These are phyloP conservation scores for Drosophila funebris DNA, from an alignment of 1,140 invertebrate genomes.

Conservation along the genomic window DNA sequence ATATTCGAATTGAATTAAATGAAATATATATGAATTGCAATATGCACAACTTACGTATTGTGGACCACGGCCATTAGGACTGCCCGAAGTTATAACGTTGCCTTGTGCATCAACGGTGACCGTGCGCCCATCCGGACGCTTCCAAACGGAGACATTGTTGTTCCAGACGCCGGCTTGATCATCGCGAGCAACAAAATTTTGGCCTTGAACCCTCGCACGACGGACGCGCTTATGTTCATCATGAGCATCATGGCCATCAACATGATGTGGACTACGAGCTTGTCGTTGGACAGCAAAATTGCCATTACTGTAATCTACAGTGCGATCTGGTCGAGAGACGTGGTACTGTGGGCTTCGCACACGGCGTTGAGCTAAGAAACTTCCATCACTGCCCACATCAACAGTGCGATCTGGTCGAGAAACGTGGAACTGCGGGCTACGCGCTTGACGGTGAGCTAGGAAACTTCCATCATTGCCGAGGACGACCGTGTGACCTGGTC, in stretches of 20 bases:
- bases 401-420: slow-evolving; percentile 39
- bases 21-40: not conserved
- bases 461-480: slow-evolving; percentile 7
- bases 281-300: slow-evolving; percentile 29
- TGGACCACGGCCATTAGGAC: slow-evolving; percentile 37
- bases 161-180: slow-evolving; percentile 59
- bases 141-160: slow-evolving; percentile 45
- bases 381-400: slow-evolving; percentile 6
- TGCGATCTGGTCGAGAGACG: slow-evolving; percentile 26
- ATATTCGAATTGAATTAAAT: not conserved
- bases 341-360: not conserved
- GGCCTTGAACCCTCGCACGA: slow-evolving; percentile 44
- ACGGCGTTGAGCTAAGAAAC: not conserved
- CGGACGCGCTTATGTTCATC: not conserved
- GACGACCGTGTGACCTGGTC: slow-evolving; percentile 20
- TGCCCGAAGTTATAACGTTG: slow-evolving; percentile 31
- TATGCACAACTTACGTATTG: slow-evolving; percentile 33
- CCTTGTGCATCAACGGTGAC: slow-evolving; percentile 29
- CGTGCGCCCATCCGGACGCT: slow-evolving; percentile 54
- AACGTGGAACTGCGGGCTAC: slow-evolving; percentile 1
- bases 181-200: slow-evolving; percentile 50
- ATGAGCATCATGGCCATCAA: too few relatives aligned
- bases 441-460: not conserved
- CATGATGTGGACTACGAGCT: slow-evolving; percentile 24
- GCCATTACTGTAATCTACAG: slow-evolving; percentile 21